Conservation (phyloP, 2,113 vertebrate species). For the Caloenas nicobarica region DNA sequence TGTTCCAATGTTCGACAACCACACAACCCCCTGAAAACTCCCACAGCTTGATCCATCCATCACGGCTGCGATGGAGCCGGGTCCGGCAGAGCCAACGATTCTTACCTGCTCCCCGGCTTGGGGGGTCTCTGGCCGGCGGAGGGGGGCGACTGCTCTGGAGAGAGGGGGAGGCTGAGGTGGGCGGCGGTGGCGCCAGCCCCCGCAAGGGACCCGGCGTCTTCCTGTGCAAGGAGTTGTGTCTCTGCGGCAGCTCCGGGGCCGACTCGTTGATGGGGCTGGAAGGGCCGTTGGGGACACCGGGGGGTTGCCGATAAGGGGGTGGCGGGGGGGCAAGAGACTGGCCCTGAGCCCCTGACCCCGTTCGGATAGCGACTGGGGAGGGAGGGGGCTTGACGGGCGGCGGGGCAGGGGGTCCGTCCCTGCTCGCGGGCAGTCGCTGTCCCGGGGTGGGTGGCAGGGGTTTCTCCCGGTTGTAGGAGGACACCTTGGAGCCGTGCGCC, state of each 20-base stretch:
- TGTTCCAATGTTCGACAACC: too few species aligned
- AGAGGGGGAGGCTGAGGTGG: constrained; percentile 73
- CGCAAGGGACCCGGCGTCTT: constrained; percentile 71
- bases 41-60: too few species aligned
- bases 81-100: rapidly evolving
- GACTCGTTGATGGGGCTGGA: constrained; percentile 81
- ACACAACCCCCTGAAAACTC: too few species aligned
- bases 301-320: constrained; percentile 88
- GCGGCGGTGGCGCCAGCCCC: constrained; percentile 76
- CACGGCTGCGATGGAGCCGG: not conserved
- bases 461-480: constrained; percentile 77
- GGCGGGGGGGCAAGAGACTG: constrained; percentile 82
- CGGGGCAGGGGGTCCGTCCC: constrained; percentile 76
- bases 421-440: constrained; percentile 74
- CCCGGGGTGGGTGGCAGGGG: constrained; percentile 80
- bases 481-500: constrained; percentile 69
- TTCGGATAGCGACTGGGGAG: constrained; percentile 78
- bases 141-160: constrained; percentile 78
- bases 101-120: constrained; percentile 82
- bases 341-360: constrained; percentile 70
- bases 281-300: constrained; percentile 84
- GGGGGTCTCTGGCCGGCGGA: constrained; percentile 81
- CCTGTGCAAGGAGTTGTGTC: constrained; percentile 94
- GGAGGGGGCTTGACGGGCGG: constrained; percentile 78
- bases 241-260: constrained; percentile 91